A percentile compares a stretch with the other conserved stretches of the same genome.
These are phyloP conservation scores for Theonella swinhoei DNA, from an alignment of 37 sponge, comb jelly and placozoan genomes.

Conservation along the genomic window DNA sequence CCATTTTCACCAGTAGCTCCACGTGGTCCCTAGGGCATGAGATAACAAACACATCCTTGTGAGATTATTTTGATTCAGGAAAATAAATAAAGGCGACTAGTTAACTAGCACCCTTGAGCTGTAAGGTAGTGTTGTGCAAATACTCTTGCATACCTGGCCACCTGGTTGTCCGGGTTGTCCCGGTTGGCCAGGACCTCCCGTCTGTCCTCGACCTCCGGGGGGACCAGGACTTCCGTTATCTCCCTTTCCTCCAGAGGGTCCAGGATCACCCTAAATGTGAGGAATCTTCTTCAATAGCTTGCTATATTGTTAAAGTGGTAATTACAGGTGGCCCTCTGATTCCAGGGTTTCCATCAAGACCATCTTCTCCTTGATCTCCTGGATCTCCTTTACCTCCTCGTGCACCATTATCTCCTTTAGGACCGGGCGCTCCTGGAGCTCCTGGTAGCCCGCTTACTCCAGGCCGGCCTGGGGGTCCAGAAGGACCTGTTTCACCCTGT, in stretches of 20 bases:
- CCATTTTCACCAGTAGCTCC: constrained; percentile 57
- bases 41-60: no score
- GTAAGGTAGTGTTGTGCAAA: no score
- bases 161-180: constrained; percentile 23
- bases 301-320: background rate
- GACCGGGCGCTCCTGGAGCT: background rate
- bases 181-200: constrained; percentile 11
- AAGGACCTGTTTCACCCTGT: background rate
- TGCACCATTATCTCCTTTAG: background rate
- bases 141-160: background rate
- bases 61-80: no score
- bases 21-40: no score
- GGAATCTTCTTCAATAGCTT: background rate
- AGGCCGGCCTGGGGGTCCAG: background rate
- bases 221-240: background rate
- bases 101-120: no score
- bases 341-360: background rate
- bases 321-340: background rate
- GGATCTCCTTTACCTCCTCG: constrained; percentile 2
- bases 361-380: constrained; percentile 1
- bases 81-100: no score
- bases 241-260: no score
- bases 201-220: constrained; percentile 13
- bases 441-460: background rate
- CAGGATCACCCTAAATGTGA: constrained; percentile 3